Evolutionary conservation across 2,113 vertebrate species (phyloP).

Genomic region (Poecilia latipinna): DNA sequence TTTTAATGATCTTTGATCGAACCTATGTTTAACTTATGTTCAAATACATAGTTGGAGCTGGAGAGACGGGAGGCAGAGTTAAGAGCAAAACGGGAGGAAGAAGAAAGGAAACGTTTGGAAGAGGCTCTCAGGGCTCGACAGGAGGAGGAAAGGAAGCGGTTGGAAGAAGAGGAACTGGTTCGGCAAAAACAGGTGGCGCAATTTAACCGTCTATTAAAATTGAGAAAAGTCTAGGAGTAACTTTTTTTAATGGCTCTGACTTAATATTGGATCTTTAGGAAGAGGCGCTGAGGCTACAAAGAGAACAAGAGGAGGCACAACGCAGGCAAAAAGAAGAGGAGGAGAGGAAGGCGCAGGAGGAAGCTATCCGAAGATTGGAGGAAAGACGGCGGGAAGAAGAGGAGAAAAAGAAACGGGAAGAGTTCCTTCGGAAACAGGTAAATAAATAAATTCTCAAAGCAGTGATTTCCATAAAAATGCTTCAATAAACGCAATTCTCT

Average conservation of each 20-base stretch:
- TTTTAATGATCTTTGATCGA: neutral
- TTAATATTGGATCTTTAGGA: conserved; percentile 77
- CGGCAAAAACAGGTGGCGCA: conserved; percentile 90
- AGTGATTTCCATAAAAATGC: neutral
- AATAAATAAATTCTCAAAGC: neutral
- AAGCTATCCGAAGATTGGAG: conserved; percentile 88
- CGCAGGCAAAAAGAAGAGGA: conserved; percentile 91
- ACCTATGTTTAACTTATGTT: neutral
- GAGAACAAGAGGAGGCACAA: conserved; percentile 84
- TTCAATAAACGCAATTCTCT: neutral
- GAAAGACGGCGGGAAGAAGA: conserved; percentile 93
- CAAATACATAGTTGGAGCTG: conserved; percentile 85
- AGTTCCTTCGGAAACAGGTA: conserved; percentile 93
- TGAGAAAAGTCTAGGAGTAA: neutral
- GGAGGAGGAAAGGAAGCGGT: conserved; percentile 90
- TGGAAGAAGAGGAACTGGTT: conserved; percentile 93
- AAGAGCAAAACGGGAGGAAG: conserved; percentile 95
- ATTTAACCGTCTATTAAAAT: neutral
- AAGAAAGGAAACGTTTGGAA: conserved; percentile 92
- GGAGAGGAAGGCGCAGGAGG: conserved; percentile 91
- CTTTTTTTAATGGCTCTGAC: conserved; percentile 28
- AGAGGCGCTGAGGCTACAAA: conserved; percentile 81
- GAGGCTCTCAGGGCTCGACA: conserved; percentile 89
- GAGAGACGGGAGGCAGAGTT: conserved; percentile 93
- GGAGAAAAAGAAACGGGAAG: conserved; percentile 89